Conservation (phyloP, 37 sponge, comb jelly and placozoan species). For the Cladorhizidae sp. region DNA sequence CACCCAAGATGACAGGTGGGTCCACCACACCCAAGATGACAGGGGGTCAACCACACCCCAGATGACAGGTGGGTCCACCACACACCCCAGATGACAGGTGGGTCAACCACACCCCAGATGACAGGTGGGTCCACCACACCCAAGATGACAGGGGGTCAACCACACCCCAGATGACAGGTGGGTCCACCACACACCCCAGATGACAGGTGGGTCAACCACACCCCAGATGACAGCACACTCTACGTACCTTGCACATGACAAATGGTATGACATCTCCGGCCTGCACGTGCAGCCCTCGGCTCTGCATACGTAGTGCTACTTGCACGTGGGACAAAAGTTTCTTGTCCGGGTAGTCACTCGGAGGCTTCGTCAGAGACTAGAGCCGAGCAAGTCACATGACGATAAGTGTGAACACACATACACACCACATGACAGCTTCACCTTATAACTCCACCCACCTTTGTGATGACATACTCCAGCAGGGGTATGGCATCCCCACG, state of each 20-base stretch:
- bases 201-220: too few species aligned
- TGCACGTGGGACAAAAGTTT: slow-evolving; percentile 90
- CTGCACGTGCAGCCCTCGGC: slow-evolving; percentile 66
- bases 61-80: too few species aligned
- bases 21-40: too few species aligned
- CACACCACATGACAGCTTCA: not conserved
- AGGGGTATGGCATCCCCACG: slow-evolving; percentile 30
- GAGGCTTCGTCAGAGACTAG: slow-evolving; percentile 85
- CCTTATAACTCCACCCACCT: slow-evolving; percentile 29
- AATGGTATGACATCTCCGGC: slow-evolving; percentile 96
- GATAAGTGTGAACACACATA: not conserved
- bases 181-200: too few species aligned
- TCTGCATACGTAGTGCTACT: slow-evolving; percentile 88
- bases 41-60: too few species aligned
- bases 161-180: too few species aligned
- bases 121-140: too few species aligned
- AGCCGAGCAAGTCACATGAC: not conserved
- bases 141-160: too few species aligned
- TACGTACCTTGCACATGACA: slow-evolving; percentile 80
- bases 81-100: too few species aligned
- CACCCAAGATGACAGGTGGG: too few species aligned
- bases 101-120: too few species aligned
- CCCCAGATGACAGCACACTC: not conserved
- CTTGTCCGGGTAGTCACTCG: slow-evolving; percentile 91
- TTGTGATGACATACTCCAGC: slow-evolving; percentile 82